Base-by-base conservation (phyloP, 2,113 vertebrate genomes). In the Pollimyrus isidori region DNA sequence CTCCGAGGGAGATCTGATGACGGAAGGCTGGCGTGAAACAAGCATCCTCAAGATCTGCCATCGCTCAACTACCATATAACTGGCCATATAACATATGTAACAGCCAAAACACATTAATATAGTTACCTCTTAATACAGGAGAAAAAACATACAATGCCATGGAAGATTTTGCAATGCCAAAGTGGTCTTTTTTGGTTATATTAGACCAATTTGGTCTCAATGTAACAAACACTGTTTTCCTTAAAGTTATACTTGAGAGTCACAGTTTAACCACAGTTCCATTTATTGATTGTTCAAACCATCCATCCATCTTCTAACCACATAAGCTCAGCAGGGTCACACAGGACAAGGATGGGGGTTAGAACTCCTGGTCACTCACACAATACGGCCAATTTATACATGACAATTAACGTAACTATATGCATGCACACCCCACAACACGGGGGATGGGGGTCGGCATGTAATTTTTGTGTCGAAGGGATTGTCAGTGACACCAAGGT, bases 1-100 rank as follows among this genome's bases (percentile, higher is more conserved):
- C 89, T 87, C 86, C 85, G 83, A 56, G 45, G 53, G 76, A 87
- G 87, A 85, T 86, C 90, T 90, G 90, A 21, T 1, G 48, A 39
- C 21, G 42, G 86, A 62, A 26, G 83, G 48, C 10, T 9, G 10
- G 10, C 11, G 6, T 48, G 83, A 85, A 85, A 23, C 46, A 35
- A 35, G 84, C 23, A 30, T 21, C 19, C 9, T 48, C 30, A 35
- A 87, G 85, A 13, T 10, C 17, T 26, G 50, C 50, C 26, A 53
- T 1, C 19, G 10, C 85, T 39, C 50, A 42, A 19, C 15, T 45
- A 84, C 7, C 82, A 48, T n/a, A 7, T 3, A 1, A 84, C 21
- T 84, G 39, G 42, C 45, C 1, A 19, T 84, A 76, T 39, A 35
- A 39, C 15, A 39, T 76, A 76, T 15, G 69, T 39, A 73, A 76